Base-by-base conservation (phyloP, 2,797 vertebrate genomes). In the Sparus aurata region DNA sequence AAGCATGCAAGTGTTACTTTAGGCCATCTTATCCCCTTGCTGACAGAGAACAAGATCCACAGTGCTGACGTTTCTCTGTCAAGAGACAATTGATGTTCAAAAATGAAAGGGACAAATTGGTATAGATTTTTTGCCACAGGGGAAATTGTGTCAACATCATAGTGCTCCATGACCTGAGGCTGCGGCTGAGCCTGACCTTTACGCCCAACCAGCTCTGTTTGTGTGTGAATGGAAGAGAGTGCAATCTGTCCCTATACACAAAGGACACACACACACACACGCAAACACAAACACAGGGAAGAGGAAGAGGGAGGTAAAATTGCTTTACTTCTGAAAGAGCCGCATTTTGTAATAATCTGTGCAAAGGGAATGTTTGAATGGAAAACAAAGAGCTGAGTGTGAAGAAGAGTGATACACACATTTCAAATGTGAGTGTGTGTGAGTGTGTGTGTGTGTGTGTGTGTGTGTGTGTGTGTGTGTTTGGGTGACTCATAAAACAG, bases 121-220 rank as follows among this genome's bases (percentile, higher is more conserved):
- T 91, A 91, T 91, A 50, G 92, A 92, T 93, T 92, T 90, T 85
- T 87, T 82, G 53, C 80, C 75, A 43, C 12, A n/a, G 73, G 80
- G 87, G 67, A 86, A 90, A 89, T 46, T 83, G 82, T 87, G 86
- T 88, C 80, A 83, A 91, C 77, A 87, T 80, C 43, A 84, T 72
- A 81, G 74, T 84, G 85, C 75, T 81, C 68, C 20, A 63, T 89
- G 87, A 82, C 77, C 89, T 59, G 13, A 71, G 73, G 79, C 78
- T 20, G 52, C 87, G 50, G 80, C 73, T 90, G 60, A 86, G 74
- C 83, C 55, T 76, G 80, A 91, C 83, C 79, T 90, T 77, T 80
- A 81, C 43, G 43, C 73, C 53, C 67, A 79, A 78, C 50, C 77
- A 84, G 62, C 62, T 86, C 72, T 76, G 61, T 82, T 75, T 87